Base-by-base conservation (phyloP, 2,888 invertebrate genomes). In the Hermodice carunculata region DNA sequence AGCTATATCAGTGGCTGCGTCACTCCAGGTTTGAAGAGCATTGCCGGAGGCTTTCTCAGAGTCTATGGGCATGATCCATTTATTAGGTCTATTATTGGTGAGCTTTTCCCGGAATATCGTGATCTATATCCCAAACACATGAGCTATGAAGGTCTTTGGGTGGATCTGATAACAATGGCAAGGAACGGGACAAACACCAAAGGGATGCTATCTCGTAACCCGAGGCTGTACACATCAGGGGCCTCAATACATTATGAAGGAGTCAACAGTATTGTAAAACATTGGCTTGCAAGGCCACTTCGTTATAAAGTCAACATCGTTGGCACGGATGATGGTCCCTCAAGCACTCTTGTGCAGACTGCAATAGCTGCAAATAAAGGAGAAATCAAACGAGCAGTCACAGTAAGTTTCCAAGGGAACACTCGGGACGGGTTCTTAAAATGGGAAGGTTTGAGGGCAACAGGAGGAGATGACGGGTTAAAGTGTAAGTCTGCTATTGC, bases 231-330 rank as follows among this genome's bases (percentile, higher is more conserved):
- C 57, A 56, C 37, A 24, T 8, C 6, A n/a, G 57, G 57, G 5
- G 57, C 43, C 6, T 56, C 57, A 6, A 43, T 56, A 17, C 57
- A 56, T 11, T 56, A 56, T 22, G 11, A 4, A 4, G 57, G 57
- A 26, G 17, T 28, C 4, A 43, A 40, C 43, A 11, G 22, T 42
- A 42, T 43, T 42, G 22, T 8, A 5, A 6, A 24, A 6, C 26
- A 56, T 43, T 56, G 57, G 57, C 22, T 56, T 8, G 42, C 57
- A 14, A 56, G 57, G 43, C 57, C 57, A 26, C 28, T 8, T 44
- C 6, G 6, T 6, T 56, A 26, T 28, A 56, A 43, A 22, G 5
- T 19, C 8, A 43, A 40, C 26, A 56, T 56, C 24, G 5, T 43
- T 6, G 40, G 4, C 22, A 22, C 43, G 5, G 57, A 56, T 26